Percentiles rank a stretch among this genome's conserved stretches.
These are phyloP conservation scores for Philereme transversata DNA, from an alignment of 2,888 invertebrate genomes.

Conservation along the genomic window DNA sequence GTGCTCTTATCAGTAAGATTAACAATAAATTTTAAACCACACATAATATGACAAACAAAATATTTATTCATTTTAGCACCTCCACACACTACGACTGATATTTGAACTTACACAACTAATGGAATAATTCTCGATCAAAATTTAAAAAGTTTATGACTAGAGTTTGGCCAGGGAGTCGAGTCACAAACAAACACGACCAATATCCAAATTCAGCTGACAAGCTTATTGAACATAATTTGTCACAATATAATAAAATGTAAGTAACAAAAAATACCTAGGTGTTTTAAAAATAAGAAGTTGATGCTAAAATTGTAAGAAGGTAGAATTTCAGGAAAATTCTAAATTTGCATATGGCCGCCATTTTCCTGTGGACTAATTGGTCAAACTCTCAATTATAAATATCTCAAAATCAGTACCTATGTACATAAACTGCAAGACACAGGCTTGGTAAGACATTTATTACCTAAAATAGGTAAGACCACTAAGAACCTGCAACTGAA, in stretches of 20 bases:
- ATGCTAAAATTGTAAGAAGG: too few species aligned
- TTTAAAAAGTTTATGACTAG: constrained; percentile 57
- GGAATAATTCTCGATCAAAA: constrained; percentile 53
- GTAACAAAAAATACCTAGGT: too few species aligned
- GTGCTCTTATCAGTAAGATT: constrained; percentile 46
- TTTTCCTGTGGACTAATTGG: too few species aligned
- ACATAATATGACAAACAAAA: constrained; percentile 56
- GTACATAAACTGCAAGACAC: constrained; percentile 45
- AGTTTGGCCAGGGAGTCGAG: constrained; percentile 15
- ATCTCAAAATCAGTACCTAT: constrained; percentile 16
- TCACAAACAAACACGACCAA: constrained; percentile 45
- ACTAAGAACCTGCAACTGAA: too few species aligned
- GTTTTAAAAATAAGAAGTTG: too few species aligned
- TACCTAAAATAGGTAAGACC: too few species aligned
- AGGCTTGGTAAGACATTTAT: constrained; percentile 12
- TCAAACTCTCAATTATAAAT: not conserved
- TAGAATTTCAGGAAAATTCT: too few species aligned
- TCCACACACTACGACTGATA: constrained; percentile 68
- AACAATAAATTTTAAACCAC: constrained; percentile 58
- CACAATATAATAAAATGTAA: too few species aligned
- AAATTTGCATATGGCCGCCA: too few species aligned
- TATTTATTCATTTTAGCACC: constrained; percentile 75
- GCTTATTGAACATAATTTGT: too few species aligned
- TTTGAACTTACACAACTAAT: constrained; percentile 60
- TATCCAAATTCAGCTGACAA: constrained; percentile 58